phyloP scores from a whole-genome alignment of 1,140 invertebrate genomes.

The Eupeodes corollae region DNA sequence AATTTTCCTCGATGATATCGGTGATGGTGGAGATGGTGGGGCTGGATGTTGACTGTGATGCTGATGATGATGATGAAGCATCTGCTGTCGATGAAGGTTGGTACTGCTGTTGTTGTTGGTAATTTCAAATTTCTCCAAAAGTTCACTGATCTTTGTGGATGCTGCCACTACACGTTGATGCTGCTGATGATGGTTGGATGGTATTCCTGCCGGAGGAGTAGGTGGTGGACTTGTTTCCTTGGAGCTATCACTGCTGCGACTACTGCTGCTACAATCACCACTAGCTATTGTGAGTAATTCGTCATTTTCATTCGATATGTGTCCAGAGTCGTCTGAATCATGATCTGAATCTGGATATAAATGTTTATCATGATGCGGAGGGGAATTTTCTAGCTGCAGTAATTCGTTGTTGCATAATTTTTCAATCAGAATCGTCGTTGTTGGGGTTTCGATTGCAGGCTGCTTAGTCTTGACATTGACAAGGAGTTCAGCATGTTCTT shows the following conservation, averaged over 20 bases:
- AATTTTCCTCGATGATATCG: slow-evolving; percentile 7
- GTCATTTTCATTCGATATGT: slow-evolving; percentile 60
- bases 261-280: slow-evolving; percentile 26
- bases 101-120: neutral
- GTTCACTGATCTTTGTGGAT: slow-evolving; percentile 20
- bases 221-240: slow-evolving; percentile 13
- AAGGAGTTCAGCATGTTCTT: slow-evolving; percentile 26
- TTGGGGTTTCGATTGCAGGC: neutral
- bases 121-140: slow-evolving; percentile 27
- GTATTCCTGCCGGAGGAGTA: slow-evolving; percentile 14
- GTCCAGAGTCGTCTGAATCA: slow-evolving; percentile 63
- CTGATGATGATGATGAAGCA: neutral
- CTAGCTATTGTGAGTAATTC: slow-evolving; percentile 7
- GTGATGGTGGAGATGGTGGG: slow-evolving; percentile 2
- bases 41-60: neutral
- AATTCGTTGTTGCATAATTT: neutral
- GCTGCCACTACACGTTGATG: neutral
- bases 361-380: too few species aligned
- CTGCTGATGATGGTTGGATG: neutral
- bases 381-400: slow-evolving; percentile 6
- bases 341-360: slow-evolving; percentile 1
- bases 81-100: neutral
- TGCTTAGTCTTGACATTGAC: slow-evolving; percentile 23
- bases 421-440: neutral
- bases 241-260: neutral